Percentiles rank a stretch among this genome's conserved stretches.
These are phyloP conservation scores for Drosophila funebris DNA, from an alignment of 1,140 invertebrate species.

Conservation along the genomic window DNA sequence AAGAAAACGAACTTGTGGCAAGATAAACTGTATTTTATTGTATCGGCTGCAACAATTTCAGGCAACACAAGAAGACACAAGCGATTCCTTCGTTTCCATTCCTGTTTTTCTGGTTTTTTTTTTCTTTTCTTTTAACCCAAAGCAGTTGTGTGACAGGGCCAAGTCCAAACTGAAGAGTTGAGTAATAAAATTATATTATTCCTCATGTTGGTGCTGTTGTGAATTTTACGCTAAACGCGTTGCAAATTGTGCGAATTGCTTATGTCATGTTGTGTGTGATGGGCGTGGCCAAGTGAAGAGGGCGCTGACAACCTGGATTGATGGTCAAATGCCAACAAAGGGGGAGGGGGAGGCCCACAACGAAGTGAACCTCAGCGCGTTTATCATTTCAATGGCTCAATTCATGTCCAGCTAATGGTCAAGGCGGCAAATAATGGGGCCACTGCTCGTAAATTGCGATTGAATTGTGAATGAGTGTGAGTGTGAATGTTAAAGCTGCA, in stretches of 20 bases:
- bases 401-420: conserved; percentile 25
- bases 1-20: conserved; percentile 4
- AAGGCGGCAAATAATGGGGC: conserved; percentile 27
- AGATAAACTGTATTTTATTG: conserved; percentile 16
- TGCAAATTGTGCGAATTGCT: conserved; percentile 12
- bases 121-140: too few relatives aligned
- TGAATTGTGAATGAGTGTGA: conserved; percentile 15
- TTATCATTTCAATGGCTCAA: conserved; percentile 36
- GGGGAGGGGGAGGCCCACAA: background rate
- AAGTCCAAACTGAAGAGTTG: background rate
- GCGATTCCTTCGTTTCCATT: background rate
- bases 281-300: conserved; percentile 6
- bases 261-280: background rate
- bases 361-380: conserved; percentile 1
- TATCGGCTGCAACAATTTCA: conserved; percentile 11
- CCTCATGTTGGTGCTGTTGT: background rate
- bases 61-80: background rate
- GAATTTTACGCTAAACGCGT: conserved; percentile 25
- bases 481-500: conserved; percentile 48
- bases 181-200: conserved; percentile 49
- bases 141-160: background rate
- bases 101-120: background rate
- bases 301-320: conserved; percentile 10
- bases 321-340: conserved; percentile 5
- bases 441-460: conserved; percentile 62